These are phyloP conservation scores for Albula glossodonta DNA, from an alignment of 2,113 vertebrate genomes.

Conservation along the genomic window DNA sequence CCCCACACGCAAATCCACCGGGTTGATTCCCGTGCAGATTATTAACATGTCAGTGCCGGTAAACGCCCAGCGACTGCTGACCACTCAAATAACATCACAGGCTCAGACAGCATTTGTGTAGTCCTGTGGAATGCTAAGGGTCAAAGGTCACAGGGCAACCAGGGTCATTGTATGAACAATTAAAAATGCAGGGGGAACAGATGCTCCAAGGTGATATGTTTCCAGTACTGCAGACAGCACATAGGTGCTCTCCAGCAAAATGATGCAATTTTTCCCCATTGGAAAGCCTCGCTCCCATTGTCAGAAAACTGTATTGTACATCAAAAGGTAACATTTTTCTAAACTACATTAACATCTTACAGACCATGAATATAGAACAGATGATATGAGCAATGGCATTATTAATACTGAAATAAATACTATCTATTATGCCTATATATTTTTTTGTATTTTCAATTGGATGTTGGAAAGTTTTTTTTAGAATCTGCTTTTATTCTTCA, in stretches of 20 bases:
- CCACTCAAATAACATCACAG: background rate
- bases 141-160: background rate
- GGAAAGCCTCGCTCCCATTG: too few relatives aligned
- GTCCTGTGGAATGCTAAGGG: background rate
- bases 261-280: background rate
- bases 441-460: too few relatives aligned
- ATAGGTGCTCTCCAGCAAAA: background rate
- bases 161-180: background rate
- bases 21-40: background rate
- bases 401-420: too few relatives aligned
- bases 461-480: background rate
- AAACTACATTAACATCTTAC: too few relatives aligned
- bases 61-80: background rate
- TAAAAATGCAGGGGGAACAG: background rate
- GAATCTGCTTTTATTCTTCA: background rate
- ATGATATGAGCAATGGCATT: too few relatives aligned
- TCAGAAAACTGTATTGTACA: too few relatives aligned
- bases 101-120: background rate
- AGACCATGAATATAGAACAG: too few relatives aligned
- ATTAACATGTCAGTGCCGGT: background rate
- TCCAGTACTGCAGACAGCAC: background rate
- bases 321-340: too few relatives aligned
- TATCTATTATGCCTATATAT: too few relatives aligned
- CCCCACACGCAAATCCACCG: background rate
- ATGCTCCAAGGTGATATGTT: background rate